These are phyloP conservation scores for Drosophila infuscata DNA, from an alignment of 2,888 invertebrate species.

Conservation along the genomic window DNA sequence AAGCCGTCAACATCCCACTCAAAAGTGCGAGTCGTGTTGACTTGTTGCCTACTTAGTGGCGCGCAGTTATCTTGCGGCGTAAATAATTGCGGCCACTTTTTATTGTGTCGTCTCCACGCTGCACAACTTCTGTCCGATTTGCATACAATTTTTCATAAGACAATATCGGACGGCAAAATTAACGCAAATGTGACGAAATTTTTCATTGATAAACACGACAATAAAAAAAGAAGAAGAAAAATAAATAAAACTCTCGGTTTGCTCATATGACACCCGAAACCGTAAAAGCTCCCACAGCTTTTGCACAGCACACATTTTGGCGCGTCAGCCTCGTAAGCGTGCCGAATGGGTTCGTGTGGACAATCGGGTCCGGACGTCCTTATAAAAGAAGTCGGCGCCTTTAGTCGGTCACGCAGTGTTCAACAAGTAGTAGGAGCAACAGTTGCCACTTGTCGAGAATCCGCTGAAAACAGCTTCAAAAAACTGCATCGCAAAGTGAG, in stretches of 20 bases:
- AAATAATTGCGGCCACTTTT: constrained; percentile 62
- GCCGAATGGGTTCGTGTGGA: constrained; percentile 36
- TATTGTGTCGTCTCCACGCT: constrained; percentile 14
- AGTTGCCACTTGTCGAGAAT: constrained; percentile 57
- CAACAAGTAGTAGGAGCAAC: constrained; percentile 84
- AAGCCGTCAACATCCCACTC: not conserved
- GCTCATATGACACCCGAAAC: not conserved
- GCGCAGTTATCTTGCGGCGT: constrained; percentile 52
- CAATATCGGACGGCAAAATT: constrained; percentile 50
- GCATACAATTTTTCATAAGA: constrained; percentile 46
- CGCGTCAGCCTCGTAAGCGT: constrained; percentile 51
- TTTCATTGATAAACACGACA: constrained; percentile 78
- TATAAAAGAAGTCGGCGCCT: constrained; percentile 81
- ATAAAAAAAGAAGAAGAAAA: not conserved
- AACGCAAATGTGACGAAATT: constrained; percentile 67
- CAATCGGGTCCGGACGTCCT: constrained; percentile 57
- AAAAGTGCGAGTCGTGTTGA: constrained; percentile 4
- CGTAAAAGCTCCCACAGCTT: constrained; percentile 74
- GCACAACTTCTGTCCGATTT: constrained; percentile 22
- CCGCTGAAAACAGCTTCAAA: constrained; percentile 2
- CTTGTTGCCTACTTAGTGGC: constrained; percentile 60
- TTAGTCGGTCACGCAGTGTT: constrained; percentile 83
- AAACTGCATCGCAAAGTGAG: constrained; percentile 36
- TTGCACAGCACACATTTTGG: constrained; percentile 67
- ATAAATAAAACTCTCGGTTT: not conserved